Base-by-base conservation (phyloP, 2,888 invertebrate species). In the Cerceris rybyensis region DNA sequence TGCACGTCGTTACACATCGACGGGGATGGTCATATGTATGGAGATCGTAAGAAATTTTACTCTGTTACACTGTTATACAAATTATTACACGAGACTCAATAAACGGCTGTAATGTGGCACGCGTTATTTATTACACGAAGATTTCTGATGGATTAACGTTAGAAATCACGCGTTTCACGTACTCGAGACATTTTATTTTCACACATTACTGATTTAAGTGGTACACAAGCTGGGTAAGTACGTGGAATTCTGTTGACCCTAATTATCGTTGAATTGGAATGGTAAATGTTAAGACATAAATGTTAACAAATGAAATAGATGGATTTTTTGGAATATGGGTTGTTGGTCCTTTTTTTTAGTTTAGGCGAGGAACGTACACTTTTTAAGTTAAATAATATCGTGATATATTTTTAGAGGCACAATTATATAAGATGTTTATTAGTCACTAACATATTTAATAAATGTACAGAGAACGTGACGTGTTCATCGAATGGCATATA, bases 401-500 rank as follows among this genome's bases (percentile, higher is more conserved):
- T 41, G n/a, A 42, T 39, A 17, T 70, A 50, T 39, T 58, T 70
- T 60, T 64, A 74, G 71, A 80, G 70, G 77, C 78, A 80, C 82
- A 80, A 60, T 72, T 76, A 75, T 74, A 80, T 76, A 59, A 86
- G 80, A 82, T 68, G 61, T 82, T 82, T 81, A 86, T 84, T 82
- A 78, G 50, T 79, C 72, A 74, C 78, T 81, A 80, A 78, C 78
- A 80, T 79, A 84, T 80, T 84, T 81, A 75, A 61, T 82, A 78
- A 84, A 82, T 86, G 75, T 85, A 86, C 86, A 86, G 57, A 57
- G 74, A 81, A 81, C 60, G 58, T 75, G 79, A 80, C 69, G 70
- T 74, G 77, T 85, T 84, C 84, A 75, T 78, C 77, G 72, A 84
- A 86, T 86, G 79, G 80, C 77, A 86, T 87, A 84, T 82, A 80